phyloP scores from a whole-genome alignment of 2,888 invertebrate species.

The Lasius platythorax region DNA sequence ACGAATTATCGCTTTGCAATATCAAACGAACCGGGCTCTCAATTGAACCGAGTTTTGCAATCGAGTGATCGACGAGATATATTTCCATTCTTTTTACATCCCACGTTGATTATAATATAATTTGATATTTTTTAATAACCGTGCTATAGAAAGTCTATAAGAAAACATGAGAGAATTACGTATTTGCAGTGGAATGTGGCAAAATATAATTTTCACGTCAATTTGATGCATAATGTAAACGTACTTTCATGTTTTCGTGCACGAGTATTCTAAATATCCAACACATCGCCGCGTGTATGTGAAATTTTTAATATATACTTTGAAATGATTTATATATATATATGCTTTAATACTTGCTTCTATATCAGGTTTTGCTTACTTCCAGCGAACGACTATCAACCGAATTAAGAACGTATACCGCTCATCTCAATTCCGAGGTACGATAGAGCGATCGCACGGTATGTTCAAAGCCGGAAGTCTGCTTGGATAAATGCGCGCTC shows the following conservation, averaged over 20 bases:
- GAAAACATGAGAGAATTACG: background rate
- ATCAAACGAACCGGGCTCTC: background rate
- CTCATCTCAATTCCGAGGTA: background rate
- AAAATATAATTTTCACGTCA: background rate
- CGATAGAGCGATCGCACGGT: slow-evolving; percentile 29
- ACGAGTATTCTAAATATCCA: background rate
- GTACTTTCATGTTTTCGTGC: background rate
- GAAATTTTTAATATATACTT: background rate
- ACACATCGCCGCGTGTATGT: background rate
- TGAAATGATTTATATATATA: background rate
- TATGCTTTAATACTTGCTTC: background rate
- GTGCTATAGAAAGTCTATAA: background rate
- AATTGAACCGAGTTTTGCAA: background rate
- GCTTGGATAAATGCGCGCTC: slow-evolving; percentile 34
- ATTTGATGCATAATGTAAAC: background rate
- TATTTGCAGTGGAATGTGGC: background rate
- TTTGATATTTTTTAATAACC: background rate
- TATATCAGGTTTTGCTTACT: slow-evolving; percentile 12
- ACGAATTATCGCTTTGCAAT: slow-evolving; percentile 31
- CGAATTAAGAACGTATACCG: slow-evolving; percentile 41
- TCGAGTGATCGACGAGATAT: background rate
- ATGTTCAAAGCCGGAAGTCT: slow-evolving; percentile 30
- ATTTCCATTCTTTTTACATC: background rate
- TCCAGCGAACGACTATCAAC: slow-evolving; percentile 25
- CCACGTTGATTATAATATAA: background rate